phyloP scores from a whole-genome alignment of 2,888 invertebrate genomes.

The Pasiphila rectangulata region DNA sequence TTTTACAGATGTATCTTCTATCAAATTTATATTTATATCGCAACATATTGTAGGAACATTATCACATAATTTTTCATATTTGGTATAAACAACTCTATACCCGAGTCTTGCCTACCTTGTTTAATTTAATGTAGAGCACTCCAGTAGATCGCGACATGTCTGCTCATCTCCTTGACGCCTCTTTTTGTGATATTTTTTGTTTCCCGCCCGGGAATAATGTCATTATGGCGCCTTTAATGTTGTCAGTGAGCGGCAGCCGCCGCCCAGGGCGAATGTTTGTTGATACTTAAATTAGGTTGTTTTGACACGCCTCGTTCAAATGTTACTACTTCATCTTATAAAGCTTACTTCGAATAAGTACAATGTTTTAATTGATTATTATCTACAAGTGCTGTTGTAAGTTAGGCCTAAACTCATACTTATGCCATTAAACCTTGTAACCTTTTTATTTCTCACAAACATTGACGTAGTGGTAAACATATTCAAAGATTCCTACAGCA shows the following conservation, averaged over 20 bases:
- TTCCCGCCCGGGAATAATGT: slow-evolving; percentile 78
- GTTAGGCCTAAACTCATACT: too few relatives aligned
- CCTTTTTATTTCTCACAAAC: too few relatives aligned
- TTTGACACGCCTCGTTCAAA: slow-evolving; percentile 80
- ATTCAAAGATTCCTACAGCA: neutral
- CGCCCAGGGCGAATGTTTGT: slow-evolving; percentile 80
- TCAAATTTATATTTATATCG: too few relatives aligned
- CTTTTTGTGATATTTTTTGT: slow-evolving; percentile 75
- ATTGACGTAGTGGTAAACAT: neutral
- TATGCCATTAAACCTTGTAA: too few relatives aligned
- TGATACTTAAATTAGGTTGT: slow-evolving; percentile 81
- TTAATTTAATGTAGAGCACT: slow-evolving; percentile 6
- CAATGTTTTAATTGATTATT: too few relatives aligned
- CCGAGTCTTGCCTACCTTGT: neutral
- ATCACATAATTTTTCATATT: too few relatives aligned
- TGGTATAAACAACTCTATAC: too few relatives aligned
- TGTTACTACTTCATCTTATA: slow-evolving; percentile 80
- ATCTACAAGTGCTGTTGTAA: too few relatives aligned
- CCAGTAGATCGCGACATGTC: slow-evolving; percentile 38
- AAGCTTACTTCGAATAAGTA: too few relatives aligned
- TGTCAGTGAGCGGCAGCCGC: slow-evolving; percentile 72
- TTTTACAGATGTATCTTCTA: too few relatives aligned
- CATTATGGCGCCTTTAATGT: slow-evolving; percentile 81
- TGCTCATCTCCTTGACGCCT: slow-evolving; percentile 63
- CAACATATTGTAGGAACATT: too few relatives aligned